Evolutionary conservation across 1,140 invertebrate genomes (phyloP), one percentile per base, ranked within the genome.

Genomic region (Drosophila repletoides): DNA sequence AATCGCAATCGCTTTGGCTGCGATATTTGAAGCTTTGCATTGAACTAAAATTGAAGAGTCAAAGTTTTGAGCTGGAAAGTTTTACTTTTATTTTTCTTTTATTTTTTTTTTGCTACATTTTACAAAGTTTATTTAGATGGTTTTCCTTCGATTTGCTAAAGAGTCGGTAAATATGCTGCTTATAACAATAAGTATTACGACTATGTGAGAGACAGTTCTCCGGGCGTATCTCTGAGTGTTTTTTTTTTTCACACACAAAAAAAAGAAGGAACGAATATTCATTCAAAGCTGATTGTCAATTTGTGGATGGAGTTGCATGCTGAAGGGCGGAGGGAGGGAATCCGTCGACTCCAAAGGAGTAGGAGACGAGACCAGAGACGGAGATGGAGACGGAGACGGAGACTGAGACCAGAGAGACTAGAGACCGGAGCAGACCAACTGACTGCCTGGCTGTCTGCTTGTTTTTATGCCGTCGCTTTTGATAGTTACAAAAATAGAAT

Each of bases 401-500:
- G 0, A 15, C 1, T 6, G 43, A 7, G n/a, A 15, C 9, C 24
- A 28, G 22, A 9, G 24, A n/a, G 33, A 38, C 15, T 26, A 26
- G n/a, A 33, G 33, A 40, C 24, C 52, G n/a, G n/a, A 48, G 58
- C 34, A 41, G 49, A 48, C 28, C 61, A 46, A 49, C 72, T 70
- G 64, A 76, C 52, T 48, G 52, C 49, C 33, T 46, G 49, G 26
- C 36, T 67, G 53, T 56, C 67, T 53, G 52, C 48, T 66, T 71
- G 31, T 70, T 71, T 46, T 70, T 49, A 51, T 61, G 65, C 65
- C 38, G 58, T 79, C 33, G 66, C 63, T 60, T 60, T 67, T 80
- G 69, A 81, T 76, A 72, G 72, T 81, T 76, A 60, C 69, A 87
- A 86, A 86, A 86, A 86, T 86, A 86, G 80, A 87, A 87, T 76